These are phyloP conservation scores for Eretmocerus hayati DNA, from an alignment of 2,888 invertebrate genomes.

Conservation along the genomic window DNA sequence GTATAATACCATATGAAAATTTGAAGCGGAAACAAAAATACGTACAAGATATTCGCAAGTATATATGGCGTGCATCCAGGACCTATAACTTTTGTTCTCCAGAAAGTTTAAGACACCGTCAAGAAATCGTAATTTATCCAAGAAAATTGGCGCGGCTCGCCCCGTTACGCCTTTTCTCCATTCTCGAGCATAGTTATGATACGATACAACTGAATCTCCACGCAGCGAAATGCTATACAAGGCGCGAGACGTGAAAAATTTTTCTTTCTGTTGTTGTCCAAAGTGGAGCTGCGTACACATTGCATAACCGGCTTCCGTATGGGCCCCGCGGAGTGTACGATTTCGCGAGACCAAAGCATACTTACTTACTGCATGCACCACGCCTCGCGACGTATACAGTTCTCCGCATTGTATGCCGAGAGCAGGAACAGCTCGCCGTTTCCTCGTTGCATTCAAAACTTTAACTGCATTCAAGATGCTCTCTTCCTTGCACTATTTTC, in stretches of 20 bases:
- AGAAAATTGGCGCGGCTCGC: not conserved
- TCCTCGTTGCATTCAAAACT: constrained; percentile 19
- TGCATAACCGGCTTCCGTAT: too few species aligned
- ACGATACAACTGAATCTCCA: not conserved
- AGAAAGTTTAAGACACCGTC: too few species aligned
- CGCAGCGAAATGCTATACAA: not conserved
- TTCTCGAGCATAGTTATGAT: not conserved
- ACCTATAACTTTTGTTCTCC: too few species aligned
- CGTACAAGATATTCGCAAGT: not conserved
- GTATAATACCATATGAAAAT: not conserved
- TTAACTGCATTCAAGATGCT: constrained; percentile 9
- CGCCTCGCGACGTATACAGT: not conserved
- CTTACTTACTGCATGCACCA: too few species aligned
- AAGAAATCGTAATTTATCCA: not conserved
- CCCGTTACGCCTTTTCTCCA: not conserved
- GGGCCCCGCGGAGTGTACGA: not conserved
- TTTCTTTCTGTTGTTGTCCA: not conserved
- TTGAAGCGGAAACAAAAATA: not conserved
- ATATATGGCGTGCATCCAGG: not conserved
- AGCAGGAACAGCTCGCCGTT: too few species aligned
- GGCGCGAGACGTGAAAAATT: not conserved
- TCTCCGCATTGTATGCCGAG: too few species aligned
- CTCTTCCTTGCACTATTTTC: not conserved
- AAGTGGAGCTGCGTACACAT: not conserved
- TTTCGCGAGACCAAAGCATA: too few species aligned